These are phyloP conservation scores for Xylocopa sonorina DNA, from an alignment of 1,140 invertebrate species.

Conservation along the genomic window DNA sequence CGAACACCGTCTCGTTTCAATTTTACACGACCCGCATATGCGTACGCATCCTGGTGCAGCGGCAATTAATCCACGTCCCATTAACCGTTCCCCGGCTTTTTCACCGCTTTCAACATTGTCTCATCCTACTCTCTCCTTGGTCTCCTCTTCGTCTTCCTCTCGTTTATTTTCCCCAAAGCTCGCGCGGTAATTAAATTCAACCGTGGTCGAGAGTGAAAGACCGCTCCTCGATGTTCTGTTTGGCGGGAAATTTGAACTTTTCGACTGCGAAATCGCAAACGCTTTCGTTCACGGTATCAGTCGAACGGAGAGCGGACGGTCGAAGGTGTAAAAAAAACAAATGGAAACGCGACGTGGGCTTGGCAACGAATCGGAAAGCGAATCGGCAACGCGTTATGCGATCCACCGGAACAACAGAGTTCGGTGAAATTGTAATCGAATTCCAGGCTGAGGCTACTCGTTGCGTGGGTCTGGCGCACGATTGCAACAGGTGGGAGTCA, in stretches of 20 bases:
- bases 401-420: background rate
- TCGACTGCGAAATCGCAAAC: background rate
- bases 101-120: slow-evolving; percentile 19
- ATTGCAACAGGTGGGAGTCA: slow-evolving; percentile 65
- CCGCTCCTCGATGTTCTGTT: background rate
- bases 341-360: background rate
- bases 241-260: background rate
- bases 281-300: too few species aligned
- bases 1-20: slow-evolving; percentile 25
- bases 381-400: background rate
- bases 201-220: background rate
- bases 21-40: slow-evolving; percentile 43
- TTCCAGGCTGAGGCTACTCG: slow-evolving; percentile 45
- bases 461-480: slow-evolving; percentile 58
- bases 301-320: too few species aligned
- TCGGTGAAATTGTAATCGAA: slow-evolving; percentile 57
- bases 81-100: slow-evolving; percentile 41
- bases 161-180: background rate
- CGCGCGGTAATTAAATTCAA: slow-evolving; percentile 29
- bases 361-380: background rate
- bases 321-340: background rate
- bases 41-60: slow-evolving; percentile 33
- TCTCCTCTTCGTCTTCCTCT: background rate
- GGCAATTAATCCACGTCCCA: slow-evolving; percentile 57
- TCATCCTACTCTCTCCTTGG: background rate